Base-by-base conservation (phyloP, 2,888 invertebrate genomes). In the Drosophila mimica region DNA sequence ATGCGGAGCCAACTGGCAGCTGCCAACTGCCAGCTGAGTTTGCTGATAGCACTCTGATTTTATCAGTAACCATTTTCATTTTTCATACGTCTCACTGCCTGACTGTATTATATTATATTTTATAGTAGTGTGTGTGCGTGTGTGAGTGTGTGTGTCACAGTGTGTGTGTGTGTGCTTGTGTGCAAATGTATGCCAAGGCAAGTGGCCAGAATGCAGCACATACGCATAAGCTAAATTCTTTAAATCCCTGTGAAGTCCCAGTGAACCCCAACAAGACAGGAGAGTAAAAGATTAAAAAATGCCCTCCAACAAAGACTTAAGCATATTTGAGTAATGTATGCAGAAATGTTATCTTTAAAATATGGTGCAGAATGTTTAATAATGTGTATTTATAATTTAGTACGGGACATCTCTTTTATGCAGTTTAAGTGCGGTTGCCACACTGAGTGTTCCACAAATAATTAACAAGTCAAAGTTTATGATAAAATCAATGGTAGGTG, bases 11-110 rank as follows among this genome's bases (percentile, higher is more conserved):
- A 80, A 80, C 70, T 70, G 82, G 66, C 71, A 81, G 76, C 74
- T 77, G 79, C 72, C 73, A 79, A 63, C 75, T 78, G 75, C 68
- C 70, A 49, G 69, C 81, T 83, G 70, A 76, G 69, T 82, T 66
- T 70, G 76, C 83, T 88, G 90, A 90, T 85, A 90, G 81, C 83
- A 65, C 71, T 79, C 73, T 73, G 87, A 90, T 86, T 88, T 86
- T 86, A 86, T 86, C 86, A 90, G 83, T 87, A 88, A 90, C 88
- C 88, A 85, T 85, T 89, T 89, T 86, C 83, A 90, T 89, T 85
- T 85, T 77, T 84, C 90, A 84, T 81, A 67, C 73, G 71, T 54
- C 33, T 70, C 38, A 61, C 56, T 63, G 73, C 70, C 46, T 59
- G 51, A 60, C 66, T 65, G 76, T 69, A 73, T 64, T 67, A 76